A percentile compares a stretch with the other conserved stretches of the same genome.
These are phyloP conservation scores for Syngnathus acus DNA, from an alignment of 2,797 vertebrate species.

Conservation along the genomic window DNA sequence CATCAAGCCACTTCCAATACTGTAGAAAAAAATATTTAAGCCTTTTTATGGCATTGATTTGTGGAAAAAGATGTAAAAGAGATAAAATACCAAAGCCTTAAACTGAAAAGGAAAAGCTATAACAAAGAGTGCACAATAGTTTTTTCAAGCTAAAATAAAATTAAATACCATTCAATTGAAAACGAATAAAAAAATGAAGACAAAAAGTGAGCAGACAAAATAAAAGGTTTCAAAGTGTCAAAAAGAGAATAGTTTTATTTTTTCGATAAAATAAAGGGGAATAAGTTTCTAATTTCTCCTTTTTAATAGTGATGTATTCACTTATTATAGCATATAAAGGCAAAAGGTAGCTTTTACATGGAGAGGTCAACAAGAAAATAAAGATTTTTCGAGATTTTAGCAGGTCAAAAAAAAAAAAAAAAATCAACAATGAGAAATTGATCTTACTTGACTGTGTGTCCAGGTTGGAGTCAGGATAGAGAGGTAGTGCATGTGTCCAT, in stretches of 20 bases:
- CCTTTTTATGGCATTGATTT: not conserved
- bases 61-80: not conserved
- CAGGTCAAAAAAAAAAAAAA: not conserved
- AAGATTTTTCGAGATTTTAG: not conserved
- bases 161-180: no score
- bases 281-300: not conserved
- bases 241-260: not conserved
- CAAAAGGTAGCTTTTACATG: not conserved
- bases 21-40: no score
- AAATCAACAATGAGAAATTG: not conserved
- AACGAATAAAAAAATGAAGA: no score
- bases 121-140: not conserved
- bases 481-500: constrained; percentile 58
- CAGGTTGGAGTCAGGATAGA: constrained; percentile 62
- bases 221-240: not conserved
- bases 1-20: no score
- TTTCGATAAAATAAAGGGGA: not conserved
- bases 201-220: no score
- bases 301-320: not conserved
- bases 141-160: not conserved
- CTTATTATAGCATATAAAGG: not conserved
- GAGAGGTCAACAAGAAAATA: not conserved
- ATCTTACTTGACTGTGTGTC: constrained; percentile 67
- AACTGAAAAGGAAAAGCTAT: not conserved
- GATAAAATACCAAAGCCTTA: not conserved